Evolutionary conservation across 2,888 invertebrate genomes (phyloP), one percentile per base, ranked within the genome.

Genomic region (Diplazon laetatorius): DNA sequence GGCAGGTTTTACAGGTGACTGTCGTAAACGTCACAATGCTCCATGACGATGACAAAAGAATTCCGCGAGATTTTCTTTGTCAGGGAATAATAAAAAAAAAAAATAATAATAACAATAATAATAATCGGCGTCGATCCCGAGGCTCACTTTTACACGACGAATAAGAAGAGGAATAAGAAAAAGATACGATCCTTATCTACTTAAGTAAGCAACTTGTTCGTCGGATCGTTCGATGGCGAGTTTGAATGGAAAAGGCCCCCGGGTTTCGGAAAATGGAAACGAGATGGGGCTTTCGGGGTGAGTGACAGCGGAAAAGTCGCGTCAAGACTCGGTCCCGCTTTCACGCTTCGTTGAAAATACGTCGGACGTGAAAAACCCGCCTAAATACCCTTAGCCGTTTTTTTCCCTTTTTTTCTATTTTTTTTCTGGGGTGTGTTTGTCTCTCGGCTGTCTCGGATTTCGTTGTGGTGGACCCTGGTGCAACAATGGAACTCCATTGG

Each of bases 261-360:
- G n/a, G n/a, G n/a, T n/a, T n/a, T n/a, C n/a, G n/a, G n/a, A n/a
- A n/a, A n/a, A n/a, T n/a, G n/a, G 10, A 55, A 44, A 37, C 52
- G 60, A 25, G 42, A 62, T 18, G 22, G 14, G 42, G 44, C 18
- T 46, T 2, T 46, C 20, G 18, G 44, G 55, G 37, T 30, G 20
- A 74, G 74, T 52, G 68, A 55, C 68, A 30, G 60, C 68, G 68
- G 60, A 52, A 68, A 55, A 74, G 66, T 46, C 74, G 68, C 37
- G 48, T 30, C 30, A 30, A 16, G n/a, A 35, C 20, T 48, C 35
- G 62, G 30, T 16, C 16, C 62, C 25, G 46, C 63, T 65, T 65
- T 65, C 63, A 65, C 63, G 63, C 48, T 65, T 20, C 63, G 37
- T 50, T 39, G 48, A 35, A 48, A 48, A 63, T 18, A 35, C 48